phyloP scores from a whole-genome alignment of 2,888 invertebrate species.

The Drosophila kokeensis region DNA sequence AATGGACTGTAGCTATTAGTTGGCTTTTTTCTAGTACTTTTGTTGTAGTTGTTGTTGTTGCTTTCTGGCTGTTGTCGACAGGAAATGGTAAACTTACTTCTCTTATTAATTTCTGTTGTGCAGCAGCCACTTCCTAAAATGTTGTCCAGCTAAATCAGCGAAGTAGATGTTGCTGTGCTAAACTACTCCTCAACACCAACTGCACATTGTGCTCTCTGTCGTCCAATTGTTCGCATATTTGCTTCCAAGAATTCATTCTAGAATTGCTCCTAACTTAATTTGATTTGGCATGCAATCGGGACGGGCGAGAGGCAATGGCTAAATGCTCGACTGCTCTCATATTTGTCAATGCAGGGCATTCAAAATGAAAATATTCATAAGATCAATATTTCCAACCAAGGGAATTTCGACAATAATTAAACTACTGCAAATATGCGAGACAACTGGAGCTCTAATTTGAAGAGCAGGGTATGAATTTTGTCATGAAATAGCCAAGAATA shows the following conservation, averaged over 20 bases:
- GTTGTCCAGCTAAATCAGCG: constrained; percentile 53
- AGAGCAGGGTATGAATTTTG: neutral
- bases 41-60: constrained; percentile 16
- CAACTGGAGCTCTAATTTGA: neutral
- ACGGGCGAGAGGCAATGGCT: constrained; percentile 3
- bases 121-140: constrained; percentile 15
- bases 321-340: constrained; percentile 5
- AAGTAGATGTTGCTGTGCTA: constrained; percentile 22
- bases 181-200: neutral
- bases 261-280: constrained; percentile 36
- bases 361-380: constrained; percentile 1
- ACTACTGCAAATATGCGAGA: neutral
- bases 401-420: neutral
- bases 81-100: constrained; percentile 73
- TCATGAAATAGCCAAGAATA: neutral
- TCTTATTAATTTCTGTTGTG: constrained; percentile 72
- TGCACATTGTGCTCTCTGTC: constrained; percentile 10
- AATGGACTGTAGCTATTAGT: constrained; percentile 68
- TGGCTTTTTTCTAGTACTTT: constrained; percentile 59
- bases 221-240: constrained; percentile 34
- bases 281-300: neutral
- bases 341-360: constrained; percentile 23
- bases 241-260: constrained; percentile 13
- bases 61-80: constrained; percentile 43
- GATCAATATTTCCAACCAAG: neutral